Base-by-base conservation (phyloP, 2,888 invertebrate genomes). In the Neocrepidodera transversa region DNA sequence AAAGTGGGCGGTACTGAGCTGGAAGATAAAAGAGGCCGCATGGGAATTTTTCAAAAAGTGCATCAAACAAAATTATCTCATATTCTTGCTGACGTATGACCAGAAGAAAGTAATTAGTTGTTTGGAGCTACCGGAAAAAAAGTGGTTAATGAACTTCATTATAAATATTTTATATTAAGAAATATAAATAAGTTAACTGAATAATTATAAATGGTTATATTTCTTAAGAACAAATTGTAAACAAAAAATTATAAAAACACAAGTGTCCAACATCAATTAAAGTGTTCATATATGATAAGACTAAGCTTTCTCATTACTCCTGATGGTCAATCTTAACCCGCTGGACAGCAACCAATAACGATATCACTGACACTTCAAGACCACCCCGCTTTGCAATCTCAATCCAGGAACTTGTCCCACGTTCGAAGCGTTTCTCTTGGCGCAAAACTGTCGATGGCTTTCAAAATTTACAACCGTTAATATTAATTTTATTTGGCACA, bases 401-500 rank as follows among this genome's bases (percentile, higher is more conserved):
- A 40, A 14, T 51, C 23, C 14, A 23, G 16, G 28, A 28, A 17
- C 36, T 48, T 20, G 32, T 56, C 32, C 28, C 30, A 40, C 48
- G 28, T 48, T 56, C 48, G 16, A 43, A 32, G 14, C 30, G 40
- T 53, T 53, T 43, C 35, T 49, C 13, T 42, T 5, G 40, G 49
- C 43, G 43, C 42, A 38, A 14, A 51, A 36, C 54, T 51, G 56
- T 56, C 42, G 56, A 52, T 35, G 26, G 35, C 28, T 51, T 35
- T 54, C 54, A 47, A 54, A 56, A 48, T 56, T 52, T 52, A 28
- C 48, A 35, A 43, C 26, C 54, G 54, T 54, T 54, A 45, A 59
- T 63, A 63, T 61, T 63, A 61, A 61, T 61, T 65, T 61, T 63
- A 61, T 65, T 60, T 55, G 56, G 60, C 58, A 45, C 40, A 52